Evolutionary conservation across 1,140 invertebrate genomes (phyloP).

Genomic region (Leptoteleia sp.): DNA sequence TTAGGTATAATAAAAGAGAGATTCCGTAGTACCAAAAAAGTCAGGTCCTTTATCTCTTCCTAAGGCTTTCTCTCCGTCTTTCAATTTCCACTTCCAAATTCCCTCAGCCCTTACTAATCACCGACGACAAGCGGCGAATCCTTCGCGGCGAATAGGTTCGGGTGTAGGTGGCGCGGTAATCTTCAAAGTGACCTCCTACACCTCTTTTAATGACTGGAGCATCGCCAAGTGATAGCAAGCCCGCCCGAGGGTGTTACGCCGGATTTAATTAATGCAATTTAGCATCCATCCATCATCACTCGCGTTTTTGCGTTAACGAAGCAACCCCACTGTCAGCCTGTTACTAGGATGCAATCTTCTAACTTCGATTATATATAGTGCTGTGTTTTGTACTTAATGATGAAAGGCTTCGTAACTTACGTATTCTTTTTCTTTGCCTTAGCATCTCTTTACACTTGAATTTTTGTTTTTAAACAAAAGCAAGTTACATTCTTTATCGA

Average conservation of each 20-base stretch:
- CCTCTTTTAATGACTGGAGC: constrained; percentile 67
- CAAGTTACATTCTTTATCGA: too few species aligned
- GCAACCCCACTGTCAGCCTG: constrained; percentile 54
- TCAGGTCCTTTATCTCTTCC: too few species aligned
- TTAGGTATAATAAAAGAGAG: too few species aligned
- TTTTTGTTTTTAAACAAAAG: too few species aligned
- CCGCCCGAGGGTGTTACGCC: constrained; percentile 74
- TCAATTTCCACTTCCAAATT: constrained; percentile 31
- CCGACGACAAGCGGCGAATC: constrained; percentile 38
- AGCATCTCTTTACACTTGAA: background rate
- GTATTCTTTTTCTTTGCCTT: too few species aligned
- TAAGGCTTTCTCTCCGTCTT: constrained; percentile 7
- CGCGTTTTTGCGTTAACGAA: constrained; percentile 80
- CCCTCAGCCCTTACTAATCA: constrained; percentile 45
- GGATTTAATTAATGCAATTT: constrained; percentile 82
- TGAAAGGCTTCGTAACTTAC: background rate
- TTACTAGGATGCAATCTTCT: constrained; percentile 31
- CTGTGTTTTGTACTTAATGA: background rate
- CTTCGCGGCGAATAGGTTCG: constrained; percentile 44
- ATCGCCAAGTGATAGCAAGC: constrained; percentile 67
- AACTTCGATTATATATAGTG: constrained; percentile 36
- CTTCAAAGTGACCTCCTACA: constrained; percentile 76
- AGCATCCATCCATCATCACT: constrained; percentile 81
- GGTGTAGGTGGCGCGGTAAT: constrained; percentile 66
- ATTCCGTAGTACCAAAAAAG: too few species aligned